Evolutionary conservation across 2,797 vertebrate genomes (phyloP).

Genomic region (Botia almorhae): DNA sequence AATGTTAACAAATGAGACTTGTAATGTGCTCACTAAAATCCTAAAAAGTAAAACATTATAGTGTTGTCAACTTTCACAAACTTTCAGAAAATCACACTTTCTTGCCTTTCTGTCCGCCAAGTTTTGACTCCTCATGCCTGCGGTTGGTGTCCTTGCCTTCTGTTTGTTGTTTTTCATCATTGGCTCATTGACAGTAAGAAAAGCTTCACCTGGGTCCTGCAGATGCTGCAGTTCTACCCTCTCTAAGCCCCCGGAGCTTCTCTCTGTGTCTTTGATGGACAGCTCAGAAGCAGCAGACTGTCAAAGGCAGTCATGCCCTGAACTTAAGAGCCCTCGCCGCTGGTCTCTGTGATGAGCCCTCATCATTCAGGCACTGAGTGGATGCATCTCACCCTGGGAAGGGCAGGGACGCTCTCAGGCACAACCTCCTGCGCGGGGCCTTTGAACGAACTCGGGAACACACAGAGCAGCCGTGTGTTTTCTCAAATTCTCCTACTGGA

Average conservation of each 20-base stretch:
- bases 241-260: slow-evolving; percentile 39
- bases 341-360: slow-evolving; percentile 39
- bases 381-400: slow-evolving; percentile 22
- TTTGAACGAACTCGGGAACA: slow-evolving; percentile 23
- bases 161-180: slow-evolving; percentile 36
- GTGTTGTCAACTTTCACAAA: neutral
- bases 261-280: slow-evolving; percentile 40
- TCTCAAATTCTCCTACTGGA: neutral
- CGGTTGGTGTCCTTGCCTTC: slow-evolving; percentile 16
- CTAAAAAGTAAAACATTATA: neutral
- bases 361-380: slow-evolving; percentile 45
- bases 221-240: neutral
- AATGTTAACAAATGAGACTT: no score
- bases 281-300: slow-evolving; percentile 32
- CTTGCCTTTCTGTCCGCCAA: neutral
- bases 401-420: slow-evolving; percentile 7
- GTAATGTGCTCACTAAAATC: neutral
- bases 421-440: neutral
- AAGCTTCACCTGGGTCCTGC: slow-evolving; percentile 14
- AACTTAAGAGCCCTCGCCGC: slow-evolving; percentile 37
- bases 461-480: neutral
- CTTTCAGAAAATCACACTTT: neutral
- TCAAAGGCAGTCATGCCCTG: slow-evolving; percentile 30
- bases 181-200: slow-evolving; percentile 27
- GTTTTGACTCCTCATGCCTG: slow-evolving; percentile 8